Evolutionary conservation across 2,888 invertebrate species (phyloP).

Genomic region (Argynnis bischoffii): DNA sequence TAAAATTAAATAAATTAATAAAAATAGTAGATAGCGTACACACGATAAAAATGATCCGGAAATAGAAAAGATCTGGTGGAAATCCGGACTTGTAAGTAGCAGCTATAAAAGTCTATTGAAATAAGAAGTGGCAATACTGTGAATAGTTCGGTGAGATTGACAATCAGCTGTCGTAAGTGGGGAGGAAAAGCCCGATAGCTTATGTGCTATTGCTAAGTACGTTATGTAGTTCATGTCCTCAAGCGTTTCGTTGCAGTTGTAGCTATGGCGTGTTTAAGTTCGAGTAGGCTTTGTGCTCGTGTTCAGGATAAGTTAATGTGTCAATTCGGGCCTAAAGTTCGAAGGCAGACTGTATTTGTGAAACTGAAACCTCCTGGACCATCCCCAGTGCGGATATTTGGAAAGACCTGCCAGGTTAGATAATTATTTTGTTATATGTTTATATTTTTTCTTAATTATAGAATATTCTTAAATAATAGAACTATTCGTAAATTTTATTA

Average conservation of each 20-base stretch:
- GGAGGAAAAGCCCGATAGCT: constrained; percentile 76
- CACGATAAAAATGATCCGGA: too few relatives aligned
- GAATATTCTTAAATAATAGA: too few relatives aligned
- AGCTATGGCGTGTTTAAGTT: constrained; percentile 92
- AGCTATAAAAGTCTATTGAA: too few relatives aligned
- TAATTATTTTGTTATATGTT: constrained; percentile 28
- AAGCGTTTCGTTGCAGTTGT: constrained; percentile 87
- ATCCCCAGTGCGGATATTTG: constrained; percentile 80
- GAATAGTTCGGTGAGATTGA: constrained; percentile 56
- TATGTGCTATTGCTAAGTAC: constrained; percentile 64
- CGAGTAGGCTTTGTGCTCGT: constrained; percentile 91
- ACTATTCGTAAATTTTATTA: not conserved
- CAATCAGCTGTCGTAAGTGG: constrained; percentile 81
- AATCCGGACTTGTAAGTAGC: too few relatives aligned
- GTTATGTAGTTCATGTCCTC: constrained; percentile 80
- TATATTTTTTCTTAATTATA: constrained; percentile 7
- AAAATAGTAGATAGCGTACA: too few relatives aligned
- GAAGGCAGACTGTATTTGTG: constrained; percentile 86
- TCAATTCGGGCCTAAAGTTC: constrained; percentile 88
- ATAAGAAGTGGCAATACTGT: too few relatives aligned
- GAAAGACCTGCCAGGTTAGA: constrained; percentile 79
- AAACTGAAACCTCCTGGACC: constrained; percentile 86
- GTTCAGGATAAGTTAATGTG: constrained; percentile 90
- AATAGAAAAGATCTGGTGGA: too few relatives aligned
- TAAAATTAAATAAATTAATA: too few relatives aligned